Base-by-base conservation (phyloP, 1,140 invertebrate genomes). In the Ceratina australensis region DNA sequence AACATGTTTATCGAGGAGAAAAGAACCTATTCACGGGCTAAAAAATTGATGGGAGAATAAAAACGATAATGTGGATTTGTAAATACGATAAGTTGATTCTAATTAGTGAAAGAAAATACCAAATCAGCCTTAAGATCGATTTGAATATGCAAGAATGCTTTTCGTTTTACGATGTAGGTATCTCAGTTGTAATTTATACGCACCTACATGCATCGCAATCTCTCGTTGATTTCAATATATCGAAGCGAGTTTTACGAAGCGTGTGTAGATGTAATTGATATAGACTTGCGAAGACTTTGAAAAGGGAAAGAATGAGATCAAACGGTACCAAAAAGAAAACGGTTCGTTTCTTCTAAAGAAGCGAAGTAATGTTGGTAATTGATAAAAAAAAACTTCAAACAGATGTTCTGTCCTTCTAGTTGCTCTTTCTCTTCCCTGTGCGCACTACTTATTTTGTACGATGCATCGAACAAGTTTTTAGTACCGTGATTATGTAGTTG, bases 111-210 rank as follows among this genome's bases (percentile, higher is more conserved):
- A 79, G 28, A 72, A 47, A 72, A 81, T 87, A 87, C 85, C 80
- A 87, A 87, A 87, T 80, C 80, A 89, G 86, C 87, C 87, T 88
- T 88, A 83, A 71, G 78, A 78, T 85, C 78, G 80, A 84, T 79
- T 61, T 72, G 73, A 66, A 79, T 72, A 26, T 72, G 60, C 42
- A 47, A 65, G 76, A 63, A 63, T 84, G n/a, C 15, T n/a, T 57
- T 81, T 63, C 78, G 18, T 24, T 56, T 85, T 61, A 79, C 24
- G 54, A 57, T 56, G 12, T 57, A 69, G 54, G 54, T 42, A 50
- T 54, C 26, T 67, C 28, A 33, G 71, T 24, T 63, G 65, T 82
- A 42, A 69, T 80, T 78, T 59, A 54, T 78, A 61, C 18, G 8
- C 33, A 42, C 10, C 33, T 42, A 42, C 33, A 42, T 54, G 52